Percentiles rank a stretch among this genome's conserved stretches.
phyloP scores from a whole-genome alignment of 2,797 vertebrate species.

The Huso huso region DNA sequence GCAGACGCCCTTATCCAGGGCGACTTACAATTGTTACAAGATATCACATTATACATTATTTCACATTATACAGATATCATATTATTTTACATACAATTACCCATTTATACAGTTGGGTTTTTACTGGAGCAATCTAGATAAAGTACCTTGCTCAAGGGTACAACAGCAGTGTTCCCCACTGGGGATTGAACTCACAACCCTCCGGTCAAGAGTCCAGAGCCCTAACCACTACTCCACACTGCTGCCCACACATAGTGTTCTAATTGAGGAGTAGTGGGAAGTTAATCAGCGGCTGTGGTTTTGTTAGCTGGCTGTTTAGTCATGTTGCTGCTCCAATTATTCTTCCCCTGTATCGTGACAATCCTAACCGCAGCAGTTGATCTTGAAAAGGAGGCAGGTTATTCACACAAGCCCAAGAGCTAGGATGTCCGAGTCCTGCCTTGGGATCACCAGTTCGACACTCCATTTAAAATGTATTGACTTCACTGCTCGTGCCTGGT shows the following conservation, averaged over 20 bases:
- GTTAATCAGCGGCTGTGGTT: neutral
- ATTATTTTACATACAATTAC: no score
- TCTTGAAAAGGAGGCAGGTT: neutral
- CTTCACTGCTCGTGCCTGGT: neutral
- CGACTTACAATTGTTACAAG: no score
- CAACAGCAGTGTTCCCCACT: no score
- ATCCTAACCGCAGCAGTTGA: neutral
- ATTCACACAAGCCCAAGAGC: neutral
- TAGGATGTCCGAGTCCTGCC: neutral
- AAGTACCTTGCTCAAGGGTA: no score
- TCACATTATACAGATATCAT: no score
- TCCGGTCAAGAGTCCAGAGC: no score
- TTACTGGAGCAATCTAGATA: no score
- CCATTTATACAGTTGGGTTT: no score
- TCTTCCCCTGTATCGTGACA: conserved; percentile 1
- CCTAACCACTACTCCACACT: no score
- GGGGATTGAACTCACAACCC: no score
- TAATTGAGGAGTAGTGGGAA: neutral
- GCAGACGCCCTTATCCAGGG: no score
- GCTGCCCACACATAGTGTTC: neutral
- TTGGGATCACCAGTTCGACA: neutral
- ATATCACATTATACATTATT: no score
- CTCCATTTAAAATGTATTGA: neutral
- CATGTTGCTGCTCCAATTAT: neutral
- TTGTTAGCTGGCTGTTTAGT: neutral